These are phyloP conservation scores for Athalia rosae DNA, from an alignment of 2,888 invertebrate species.

Conservation along the genomic window DNA sequence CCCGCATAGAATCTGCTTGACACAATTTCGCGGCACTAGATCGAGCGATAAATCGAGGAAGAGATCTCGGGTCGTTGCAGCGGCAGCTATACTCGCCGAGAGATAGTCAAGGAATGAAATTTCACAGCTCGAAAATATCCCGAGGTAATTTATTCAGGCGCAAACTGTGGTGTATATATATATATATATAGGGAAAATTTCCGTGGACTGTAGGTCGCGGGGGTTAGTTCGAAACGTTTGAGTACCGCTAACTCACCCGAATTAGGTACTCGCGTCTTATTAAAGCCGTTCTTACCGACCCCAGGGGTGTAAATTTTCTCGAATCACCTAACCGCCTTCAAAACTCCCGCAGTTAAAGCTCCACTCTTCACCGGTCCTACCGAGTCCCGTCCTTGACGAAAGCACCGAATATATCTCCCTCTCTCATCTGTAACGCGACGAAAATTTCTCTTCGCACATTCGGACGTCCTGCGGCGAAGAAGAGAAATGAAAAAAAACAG, in stretches of 20 bases:
- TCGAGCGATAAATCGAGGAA: not conserved
- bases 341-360: not conserved
- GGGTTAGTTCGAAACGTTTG: slow-evolving; percentile 3
- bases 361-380: not conserved
- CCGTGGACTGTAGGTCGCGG: not conserved
- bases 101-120: not conserved
- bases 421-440: not conserved
- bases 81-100: not conserved
- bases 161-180: not conserved
- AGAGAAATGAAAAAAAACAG: no score
- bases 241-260: slow-evolving; percentile 34
- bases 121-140: slow-evolving; percentile 4
- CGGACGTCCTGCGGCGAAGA: no score
- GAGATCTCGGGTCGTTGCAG: not conserved
- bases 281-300: slow-evolving; percentile 26
- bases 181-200: no score
- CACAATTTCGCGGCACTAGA: no score
- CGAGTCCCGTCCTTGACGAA: not conserved
- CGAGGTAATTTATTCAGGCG: slow-evolving; percentile 11
- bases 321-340: not conserved
- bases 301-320: slow-evolving; percentile 14
- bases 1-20: no score
- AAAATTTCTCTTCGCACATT: no score
- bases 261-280: slow-evolving; percentile 38
- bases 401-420: not conserved